These are phyloP conservation scores for Lineus longissimus DNA, from an alignment of 1,140 invertebrate species.

Conservation along the genomic window DNA sequence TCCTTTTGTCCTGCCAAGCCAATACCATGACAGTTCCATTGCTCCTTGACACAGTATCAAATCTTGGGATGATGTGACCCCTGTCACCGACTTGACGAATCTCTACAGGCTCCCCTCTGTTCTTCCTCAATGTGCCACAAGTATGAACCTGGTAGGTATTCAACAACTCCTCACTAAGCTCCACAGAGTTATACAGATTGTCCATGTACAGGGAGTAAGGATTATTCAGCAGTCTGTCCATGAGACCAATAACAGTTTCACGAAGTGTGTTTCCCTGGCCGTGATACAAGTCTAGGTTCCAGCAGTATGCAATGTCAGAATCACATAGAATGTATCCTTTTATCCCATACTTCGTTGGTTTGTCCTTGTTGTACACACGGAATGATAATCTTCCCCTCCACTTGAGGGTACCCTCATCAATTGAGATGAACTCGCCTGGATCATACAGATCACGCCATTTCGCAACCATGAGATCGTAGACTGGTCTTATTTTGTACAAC, in stretches of 20 bases:
- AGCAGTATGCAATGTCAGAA: background rate
- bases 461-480: background rate
- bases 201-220: background rate
- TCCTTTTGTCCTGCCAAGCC: background rate
- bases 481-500: background rate
- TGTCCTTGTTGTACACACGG: too few relatives aligned
- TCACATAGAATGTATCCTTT: background rate
- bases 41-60: background rate
- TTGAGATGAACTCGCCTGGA: background rate
- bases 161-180: background rate
- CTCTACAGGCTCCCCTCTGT: background rate
- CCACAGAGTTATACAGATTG: background rate
- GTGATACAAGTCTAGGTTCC: background rate
- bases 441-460: background rate
- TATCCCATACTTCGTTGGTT: background rate
- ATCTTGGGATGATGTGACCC: background rate
- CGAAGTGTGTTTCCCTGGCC: background rate
- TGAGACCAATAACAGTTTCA: background rate
- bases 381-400: conserved; percentile 3
- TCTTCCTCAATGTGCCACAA: background rate
- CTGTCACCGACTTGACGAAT: background rate
- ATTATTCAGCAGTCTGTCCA: background rate
- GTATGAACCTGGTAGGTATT: background rate
- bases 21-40: background rate
- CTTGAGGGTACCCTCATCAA: background rate